A percentile compares a stretch with the other conserved stretches of the same genome.
These are phyloP conservation scores for Plutella xylostella DNA, from an alignment of 2,888 invertebrate species.

Conservation along the genomic window DNA sequence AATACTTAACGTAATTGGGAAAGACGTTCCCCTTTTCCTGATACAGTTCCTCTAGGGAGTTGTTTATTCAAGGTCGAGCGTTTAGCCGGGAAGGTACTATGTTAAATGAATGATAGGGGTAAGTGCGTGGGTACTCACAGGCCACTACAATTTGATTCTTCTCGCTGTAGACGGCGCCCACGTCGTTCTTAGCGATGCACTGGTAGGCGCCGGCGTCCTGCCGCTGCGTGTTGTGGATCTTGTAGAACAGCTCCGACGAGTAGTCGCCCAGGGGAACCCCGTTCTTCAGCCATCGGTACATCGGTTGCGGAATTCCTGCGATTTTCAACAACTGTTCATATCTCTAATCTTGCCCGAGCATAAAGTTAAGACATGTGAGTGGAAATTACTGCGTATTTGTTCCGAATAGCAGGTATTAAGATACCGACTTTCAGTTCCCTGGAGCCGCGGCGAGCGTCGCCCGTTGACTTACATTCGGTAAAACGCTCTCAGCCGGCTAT, in stretches of 20 bases:
- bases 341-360: too few relatives aligned
- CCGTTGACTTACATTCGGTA: too few relatives aligned
- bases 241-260: constrained; percentile 85
- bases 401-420: too few relatives aligned
- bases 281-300: constrained; percentile 93
- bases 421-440: too few relatives aligned
- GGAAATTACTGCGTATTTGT: too few relatives aligned
- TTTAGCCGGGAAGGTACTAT: too few relatives aligned
- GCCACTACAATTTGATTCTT: constrained; percentile 91
- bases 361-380: too few relatives aligned
- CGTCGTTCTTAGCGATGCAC: constrained; percentile 91
- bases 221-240: constrained; percentile 83
- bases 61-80: neutral
- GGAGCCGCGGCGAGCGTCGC: too few relatives aligned
- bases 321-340: too few relatives aligned
- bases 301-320: constrained; percentile 90
- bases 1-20: too few relatives aligned
- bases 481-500: too few relatives aligned
- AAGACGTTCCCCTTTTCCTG: too few relatives aligned
- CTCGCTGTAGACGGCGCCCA: constrained; percentile 93
- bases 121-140: constrained; percentile 89
- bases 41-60: neutral
- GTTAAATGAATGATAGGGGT: neutral
- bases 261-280: constrained; percentile 83
- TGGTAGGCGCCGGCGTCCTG: constrained; percentile 92